Base-by-base conservation (phyloP, 2,797 vertebrate species). In the Liparis tanakae region DNA sequence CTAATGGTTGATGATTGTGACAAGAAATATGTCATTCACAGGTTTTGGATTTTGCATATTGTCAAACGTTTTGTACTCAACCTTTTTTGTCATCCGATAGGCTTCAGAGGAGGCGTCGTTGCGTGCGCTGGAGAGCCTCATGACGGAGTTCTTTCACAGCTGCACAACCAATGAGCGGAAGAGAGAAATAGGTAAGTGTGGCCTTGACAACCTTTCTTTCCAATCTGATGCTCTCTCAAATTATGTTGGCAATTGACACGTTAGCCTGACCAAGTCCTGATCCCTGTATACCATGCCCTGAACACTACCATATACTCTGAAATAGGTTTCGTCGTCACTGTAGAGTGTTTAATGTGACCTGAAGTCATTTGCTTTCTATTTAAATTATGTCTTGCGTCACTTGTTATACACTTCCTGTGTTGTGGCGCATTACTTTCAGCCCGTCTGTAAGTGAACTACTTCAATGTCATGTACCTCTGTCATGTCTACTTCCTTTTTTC, bases 91-190 rank as follows among this genome's bases (percentile, higher is more conserved):
- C 60, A 6, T 72, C 48, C 37, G 10, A 66, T 79, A 99, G 98
- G 96, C 95, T 74, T 97, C 98, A 54, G 98, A 98, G 83, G 98
- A 99, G 92, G 86, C 94, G 84, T 99, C 98, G 0, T 91, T 99
- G 76, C 95, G 96, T 76, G 97, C 96, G 25, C 79, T 99, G 91
- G 98, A 99, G 93, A 96, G 94, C 90, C 94, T 99, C 3, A 99
- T 99, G 98, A 98, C 96, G 0, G 98, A 99, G 82, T 99, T 99
- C 93, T 99, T 99, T 90, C 98, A 99, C 89, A 96, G 94, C 58
- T 98, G 96, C 91, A 99, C 98, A 0, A 97, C 97, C 0, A 99
- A 99, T 50, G 97, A 99, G 86, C 93, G 98, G 69, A 99, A 99
- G 74, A 95, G 97, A 13, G 98, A 99, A 92, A 99, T 99, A 62